A percentile compares a stretch with the other conserved stretches of the same genome.
These are phyloP conservation scores for Glomeris marginata DNA, from an alignment of 2,888 invertebrate species.

Conservation along the genomic window DNA sequence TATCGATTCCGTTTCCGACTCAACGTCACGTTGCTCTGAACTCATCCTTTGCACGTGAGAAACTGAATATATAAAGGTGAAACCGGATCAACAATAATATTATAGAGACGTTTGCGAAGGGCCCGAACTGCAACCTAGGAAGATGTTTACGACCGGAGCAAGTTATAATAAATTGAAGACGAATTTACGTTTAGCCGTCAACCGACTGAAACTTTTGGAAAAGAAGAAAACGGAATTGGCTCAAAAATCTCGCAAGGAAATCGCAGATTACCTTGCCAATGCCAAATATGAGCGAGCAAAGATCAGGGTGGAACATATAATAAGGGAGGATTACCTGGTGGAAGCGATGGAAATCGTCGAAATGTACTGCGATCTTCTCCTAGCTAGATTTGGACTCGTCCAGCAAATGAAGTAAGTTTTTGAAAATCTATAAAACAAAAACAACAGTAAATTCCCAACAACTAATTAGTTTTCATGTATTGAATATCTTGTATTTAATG, in stretches of 20 bases:
- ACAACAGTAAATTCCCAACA: background rate
- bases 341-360: constrained; percentile 99
- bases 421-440: background rate
- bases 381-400: constrained; percentile 91
- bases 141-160: constrained; percentile 79
- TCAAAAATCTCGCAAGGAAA: constrained; percentile 90
- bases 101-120: too few species aligned
- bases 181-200: constrained; percentile 78
- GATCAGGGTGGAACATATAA: constrained; percentile 96
- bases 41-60: too few species aligned
- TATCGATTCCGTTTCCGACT: too few species aligned
- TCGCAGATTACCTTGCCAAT: constrained; percentile 81
- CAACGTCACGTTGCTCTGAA: too few species aligned
- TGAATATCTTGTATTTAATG: too few species aligned
- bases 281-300: constrained; percentile 66
- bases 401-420: constrained; percentile 78
- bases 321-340: constrained; percentile 96
- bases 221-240: constrained; percentile 97
- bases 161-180: constrained; percentile 95
- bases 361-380: constrained; percentile 94
- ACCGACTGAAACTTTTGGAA: constrained; percentile 82
- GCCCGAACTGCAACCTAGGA: too few species aligned
- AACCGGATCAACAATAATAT: too few species aligned
- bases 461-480: background rate
- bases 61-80: too few species aligned